Conservation (phyloP, 2,797 vertebrate genomes). For the Linurgus olivaceus region DNA sequence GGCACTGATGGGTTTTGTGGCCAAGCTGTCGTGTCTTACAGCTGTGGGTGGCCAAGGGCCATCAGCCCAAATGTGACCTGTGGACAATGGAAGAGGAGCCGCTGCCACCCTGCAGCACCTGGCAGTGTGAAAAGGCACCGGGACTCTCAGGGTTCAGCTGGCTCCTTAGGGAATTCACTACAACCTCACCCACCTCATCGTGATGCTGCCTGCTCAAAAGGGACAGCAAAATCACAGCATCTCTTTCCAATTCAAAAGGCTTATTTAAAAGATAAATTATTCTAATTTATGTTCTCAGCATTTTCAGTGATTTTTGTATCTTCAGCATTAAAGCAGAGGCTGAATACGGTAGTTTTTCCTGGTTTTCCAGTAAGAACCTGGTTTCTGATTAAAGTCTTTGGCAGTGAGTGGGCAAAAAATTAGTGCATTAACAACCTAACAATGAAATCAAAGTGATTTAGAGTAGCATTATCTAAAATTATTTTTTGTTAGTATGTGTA, state of each 20-base stretch:
- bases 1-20: not conserved
- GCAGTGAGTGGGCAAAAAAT: constrained; percentile 6
- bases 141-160: not conserved
- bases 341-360: not conserved
- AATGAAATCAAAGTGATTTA: constrained; percentile 37
- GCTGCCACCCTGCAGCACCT: not conserved
- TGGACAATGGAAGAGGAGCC: not conserved
- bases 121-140: rapidly evolving
- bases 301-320: not conserved
- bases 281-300: not conserved
- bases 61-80: not conserved
- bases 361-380: not conserved
- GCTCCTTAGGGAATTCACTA: not conserved
- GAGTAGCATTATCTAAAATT: constrained; percentile 20
- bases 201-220: not conserved
- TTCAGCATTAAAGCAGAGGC: not conserved
- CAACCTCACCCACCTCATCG: not conserved
- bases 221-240: not conserved
- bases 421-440: constrained; percentile 3
- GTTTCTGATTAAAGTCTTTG: constrained; percentile 3
- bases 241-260: not conserved
- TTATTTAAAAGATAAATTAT: not conserved
- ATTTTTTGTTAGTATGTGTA: constrained; percentile 10
- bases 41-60: not conserved
- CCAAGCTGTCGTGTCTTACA: not conserved